Percentiles rank a stretch among this genome's conserved stretches.
These are phyloP conservation scores for Dendrolimus kikuchii DNA, from an alignment of 1,140 invertebrate genomes.

Conservation along the genomic window DNA sequence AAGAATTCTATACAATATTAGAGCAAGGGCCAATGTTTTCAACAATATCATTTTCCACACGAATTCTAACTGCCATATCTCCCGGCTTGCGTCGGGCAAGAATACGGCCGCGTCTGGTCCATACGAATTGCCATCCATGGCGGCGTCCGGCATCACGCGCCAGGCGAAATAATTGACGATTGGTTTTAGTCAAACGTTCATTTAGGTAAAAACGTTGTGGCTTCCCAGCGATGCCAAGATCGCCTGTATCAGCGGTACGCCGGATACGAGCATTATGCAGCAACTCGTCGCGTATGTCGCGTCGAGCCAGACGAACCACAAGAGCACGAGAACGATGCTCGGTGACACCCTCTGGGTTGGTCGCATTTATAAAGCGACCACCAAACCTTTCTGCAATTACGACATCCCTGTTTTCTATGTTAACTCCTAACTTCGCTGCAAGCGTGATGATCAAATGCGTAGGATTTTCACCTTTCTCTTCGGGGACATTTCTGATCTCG, in stretches of 20 bases:
- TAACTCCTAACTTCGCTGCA: slow-evolving; percentile 7
- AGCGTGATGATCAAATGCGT: slow-evolving; percentile 1
- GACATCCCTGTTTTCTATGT: slow-evolving; percentile 5
- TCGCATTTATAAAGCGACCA: background rate
- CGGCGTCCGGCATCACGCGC: slow-evolving; percentile 3
- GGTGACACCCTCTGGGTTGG: background rate
- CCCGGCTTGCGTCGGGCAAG: background rate
- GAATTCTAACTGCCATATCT: background rate
- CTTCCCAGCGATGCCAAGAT: slow-evolving; percentile 1
- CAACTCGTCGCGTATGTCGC: slow-evolving; percentile 4
- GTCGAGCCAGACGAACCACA: slow-evolving; percentile 6
- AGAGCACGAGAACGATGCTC: slow-evolving; percentile 3
- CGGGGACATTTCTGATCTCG: slow-evolving; percentile 4
- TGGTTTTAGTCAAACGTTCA: slow-evolving; percentile 12
- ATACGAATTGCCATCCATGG: slow-evolving; percentile 8
- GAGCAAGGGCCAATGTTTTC: too few species aligned
- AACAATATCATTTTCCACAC: background rate
- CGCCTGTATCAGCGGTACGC: slow-evolving; percentile 5
- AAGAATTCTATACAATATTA: too few species aligned
- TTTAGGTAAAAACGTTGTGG: slow-evolving; percentile 13
- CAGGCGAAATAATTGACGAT: slow-evolving; percentile 11
- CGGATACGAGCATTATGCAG: slow-evolving; percentile 4
- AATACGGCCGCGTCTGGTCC: background rate
- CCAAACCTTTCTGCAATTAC: slow-evolving; percentile 7
- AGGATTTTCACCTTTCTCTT: slow-evolving; percentile 6